Percentiles rank a stretch among this genome's conserved stretches.
These are phyloP conservation scores for Colistium nudipinnis DNA, from an alignment of 2,113 vertebrate species.

Conservation along the genomic window DNA sequence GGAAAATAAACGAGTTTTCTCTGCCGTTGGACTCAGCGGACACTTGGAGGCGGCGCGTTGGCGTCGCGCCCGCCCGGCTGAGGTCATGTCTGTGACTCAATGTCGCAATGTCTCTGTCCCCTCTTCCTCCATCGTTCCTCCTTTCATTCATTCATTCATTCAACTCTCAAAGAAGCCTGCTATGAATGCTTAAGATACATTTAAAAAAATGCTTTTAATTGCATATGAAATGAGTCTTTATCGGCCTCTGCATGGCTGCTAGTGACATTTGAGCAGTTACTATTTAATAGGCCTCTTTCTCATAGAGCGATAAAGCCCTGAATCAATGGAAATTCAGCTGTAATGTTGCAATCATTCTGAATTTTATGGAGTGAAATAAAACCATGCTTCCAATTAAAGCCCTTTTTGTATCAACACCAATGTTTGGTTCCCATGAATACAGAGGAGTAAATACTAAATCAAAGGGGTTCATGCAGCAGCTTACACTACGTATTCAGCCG, in stretches of 20 bases:
- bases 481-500: background rate
- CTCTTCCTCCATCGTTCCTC: constrained; percentile 19
- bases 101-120: constrained; percentile 46
- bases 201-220: constrained; percentile 8
- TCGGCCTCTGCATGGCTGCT: constrained; percentile 6
- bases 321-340: constrained; percentile 72
- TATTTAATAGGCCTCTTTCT: constrained; percentile 45
- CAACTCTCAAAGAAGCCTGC: background rate
- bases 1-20: constrained; percentile 23
- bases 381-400: constrained; percentile 63
- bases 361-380: constrained; percentile 73
- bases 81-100: constrained; percentile 69
- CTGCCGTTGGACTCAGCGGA: constrained; percentile 41
- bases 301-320: constrained; percentile 50
- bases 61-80: constrained; percentile 54
- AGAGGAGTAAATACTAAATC: constrained; percentile 17
- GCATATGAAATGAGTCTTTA: background rate
- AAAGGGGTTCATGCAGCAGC: background rate
- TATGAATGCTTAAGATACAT: constrained; percentile 34
- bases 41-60: constrained; percentile 53
- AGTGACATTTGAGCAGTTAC: constrained; percentile 38
- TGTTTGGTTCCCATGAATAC: constrained; percentile 60
- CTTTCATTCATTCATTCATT: constrained; percentile 17
- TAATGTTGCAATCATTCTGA: constrained; percentile 63
- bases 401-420: constrained; percentile 47